Conservation (phyloP, 2,888 invertebrate genomes). For the Hedya salicella region DNA sequence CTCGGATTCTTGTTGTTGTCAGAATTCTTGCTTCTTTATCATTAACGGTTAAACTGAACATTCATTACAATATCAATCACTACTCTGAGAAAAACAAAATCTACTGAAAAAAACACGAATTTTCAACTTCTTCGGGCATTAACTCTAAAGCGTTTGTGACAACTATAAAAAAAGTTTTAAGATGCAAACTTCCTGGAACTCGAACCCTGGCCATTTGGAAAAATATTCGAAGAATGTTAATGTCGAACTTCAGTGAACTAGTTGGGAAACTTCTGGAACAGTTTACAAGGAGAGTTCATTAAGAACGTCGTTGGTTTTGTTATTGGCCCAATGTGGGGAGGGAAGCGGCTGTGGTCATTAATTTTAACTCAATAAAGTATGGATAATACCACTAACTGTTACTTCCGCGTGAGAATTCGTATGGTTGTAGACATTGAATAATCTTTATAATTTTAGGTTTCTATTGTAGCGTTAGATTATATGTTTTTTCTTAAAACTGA, state of each 20-base stretch:
- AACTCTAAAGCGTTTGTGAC: slow-evolving; percentile 37
- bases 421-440: no score
- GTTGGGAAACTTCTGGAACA: slow-evolving; percentile 70
- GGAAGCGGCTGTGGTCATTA: slow-evolving; percentile 30
- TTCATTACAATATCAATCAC: no score
- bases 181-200: slow-evolving; percentile 45
- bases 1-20: no score
- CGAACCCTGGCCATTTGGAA: slow-evolving; percentile 49
- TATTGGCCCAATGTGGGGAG: slow-evolving; percentile 51
- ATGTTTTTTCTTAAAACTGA: no score
- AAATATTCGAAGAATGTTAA: slow-evolving; percentile 69
- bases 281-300: slow-evolving; percentile 78
- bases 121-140: slow-evolving; percentile 9
- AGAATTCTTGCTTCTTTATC: no score
- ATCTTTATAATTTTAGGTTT: no score
- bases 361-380: neutral
- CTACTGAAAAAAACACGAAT: slow-evolving; percentile 3
- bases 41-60: no score
- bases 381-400: no score
- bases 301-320: slow-evolving; percentile 70
- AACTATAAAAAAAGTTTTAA: slow-evolving; percentile 51
- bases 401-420: no score
- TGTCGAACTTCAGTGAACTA: slow-evolving; percentile 65
- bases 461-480: no score
- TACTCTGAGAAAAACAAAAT: neutral